A percentile compares a stretch with the other conserved stretches of the same genome.
These are phyloP conservation scores for Nothocercus nigrocapillus DNA, from an alignment of 2,113 vertebrate species.

Conservation along the genomic window DNA sequence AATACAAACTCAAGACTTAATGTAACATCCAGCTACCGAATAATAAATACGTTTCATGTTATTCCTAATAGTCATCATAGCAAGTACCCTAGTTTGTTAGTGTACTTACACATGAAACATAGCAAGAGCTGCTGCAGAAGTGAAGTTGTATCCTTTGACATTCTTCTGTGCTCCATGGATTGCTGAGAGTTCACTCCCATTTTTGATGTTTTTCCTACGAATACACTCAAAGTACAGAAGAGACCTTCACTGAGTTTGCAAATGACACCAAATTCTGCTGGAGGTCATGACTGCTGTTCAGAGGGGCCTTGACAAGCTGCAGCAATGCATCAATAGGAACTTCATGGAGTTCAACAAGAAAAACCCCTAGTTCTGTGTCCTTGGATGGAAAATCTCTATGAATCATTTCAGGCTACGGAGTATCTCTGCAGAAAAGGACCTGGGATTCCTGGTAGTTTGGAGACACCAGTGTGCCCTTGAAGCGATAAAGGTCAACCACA, in stretches of 20 bases:
- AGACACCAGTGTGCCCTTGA: neutral
- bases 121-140: neutral
- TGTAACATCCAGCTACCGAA: neutral
- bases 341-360: neutral
- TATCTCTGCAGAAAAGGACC: neutral
- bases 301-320: neutral
- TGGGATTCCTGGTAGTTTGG: neutral
- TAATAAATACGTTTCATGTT: neutral
- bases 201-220: neutral
- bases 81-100: neutral
- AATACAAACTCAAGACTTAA: neutral
- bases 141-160: neutral
- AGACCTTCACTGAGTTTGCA: accelerated
- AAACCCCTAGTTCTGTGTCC: neutral
- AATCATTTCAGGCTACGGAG: neutral
- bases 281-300: neutral
- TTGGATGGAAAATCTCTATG: neutral
- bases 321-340: neutral
- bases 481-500: neutral
- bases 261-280: neutral
- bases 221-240: neutral
- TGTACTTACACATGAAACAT: neutral
- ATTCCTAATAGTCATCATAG: neutral
- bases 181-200: accelerated
- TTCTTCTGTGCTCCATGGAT: neutral